Percentiles rank a stretch among this genome's conserved stretches.
Conservation (phyloP, 2,888 invertebrate species). For the Parnassius orleans region DNA sequence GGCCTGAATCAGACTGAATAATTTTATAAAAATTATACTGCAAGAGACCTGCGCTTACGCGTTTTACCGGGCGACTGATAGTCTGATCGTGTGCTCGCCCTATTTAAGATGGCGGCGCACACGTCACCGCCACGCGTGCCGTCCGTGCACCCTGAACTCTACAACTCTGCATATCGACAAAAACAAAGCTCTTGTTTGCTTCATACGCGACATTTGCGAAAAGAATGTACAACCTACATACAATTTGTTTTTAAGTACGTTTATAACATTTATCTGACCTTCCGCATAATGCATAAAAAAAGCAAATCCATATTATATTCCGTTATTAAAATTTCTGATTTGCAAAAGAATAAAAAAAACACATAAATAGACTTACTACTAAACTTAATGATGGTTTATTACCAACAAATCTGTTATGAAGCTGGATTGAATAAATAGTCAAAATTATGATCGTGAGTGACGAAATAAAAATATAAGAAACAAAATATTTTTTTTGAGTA, state of each 20-base stretch:
- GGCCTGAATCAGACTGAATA: slow-evolving; percentile 51
- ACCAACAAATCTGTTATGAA: no score
- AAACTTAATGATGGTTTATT: no score
- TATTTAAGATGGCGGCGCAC: slow-evolving; percentile 75
- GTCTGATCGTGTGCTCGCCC: slow-evolving; percentile 80
- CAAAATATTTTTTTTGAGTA: no score
- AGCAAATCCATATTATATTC: no score
- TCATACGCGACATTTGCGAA: slow-evolving; percentile 31
- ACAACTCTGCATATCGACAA: slow-evolving; percentile 61
- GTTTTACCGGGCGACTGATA: slow-evolving; percentile 81
- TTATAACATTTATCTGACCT: neutral
- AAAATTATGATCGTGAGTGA: no score
- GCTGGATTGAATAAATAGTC: no score
- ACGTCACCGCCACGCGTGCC: slow-evolving; percentile 74
- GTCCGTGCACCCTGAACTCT: slow-evolving; percentile 70
- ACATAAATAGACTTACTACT: no score
- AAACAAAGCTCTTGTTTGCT: slow-evolving; percentile 58
- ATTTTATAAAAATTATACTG: slow-evolving; percentile 27
- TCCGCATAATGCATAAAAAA: neutral
- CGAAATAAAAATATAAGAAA: no score
- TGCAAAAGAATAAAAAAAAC: no score
- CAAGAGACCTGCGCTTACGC: slow-evolving; percentile 50
- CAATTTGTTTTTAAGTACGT: neutral
- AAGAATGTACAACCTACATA: neutral
- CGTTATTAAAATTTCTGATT: no score